Percentiles rank a stretch among this genome's conserved stretches.
These are phyloP conservation scores for Oscheius sp. DNA, from an alignment of 2,888 invertebrate genomes.

Conservation along the genomic window DNA sequence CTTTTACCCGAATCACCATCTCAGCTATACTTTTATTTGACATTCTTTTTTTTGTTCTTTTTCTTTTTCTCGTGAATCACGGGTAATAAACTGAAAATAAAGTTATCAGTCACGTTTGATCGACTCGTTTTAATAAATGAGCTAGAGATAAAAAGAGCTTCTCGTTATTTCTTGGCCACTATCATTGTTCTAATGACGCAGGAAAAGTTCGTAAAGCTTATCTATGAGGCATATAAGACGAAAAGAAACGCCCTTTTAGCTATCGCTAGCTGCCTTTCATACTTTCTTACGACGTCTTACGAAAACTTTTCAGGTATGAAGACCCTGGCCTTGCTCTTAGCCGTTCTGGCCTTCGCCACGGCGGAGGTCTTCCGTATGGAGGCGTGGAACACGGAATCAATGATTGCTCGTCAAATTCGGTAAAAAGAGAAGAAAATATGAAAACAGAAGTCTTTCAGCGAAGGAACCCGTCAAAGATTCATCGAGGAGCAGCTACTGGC, in stretches of 20 bases:
- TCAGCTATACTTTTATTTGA: slow-evolving; percentile 11
- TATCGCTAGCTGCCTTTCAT: too few species aligned
- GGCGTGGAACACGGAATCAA: slow-evolving; percentile 36
- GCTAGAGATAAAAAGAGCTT: too few species aligned
- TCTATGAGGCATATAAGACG: too few species aligned
- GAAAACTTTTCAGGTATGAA: slow-evolving; percentile 53
- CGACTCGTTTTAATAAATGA: too few species aligned
- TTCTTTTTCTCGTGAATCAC: too few species aligned
- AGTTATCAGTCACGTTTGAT: too few species aligned
- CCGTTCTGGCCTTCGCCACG: slow-evolving; percentile 48
- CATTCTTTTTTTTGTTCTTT: not conserved
- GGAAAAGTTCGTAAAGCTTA: too few species aligned
- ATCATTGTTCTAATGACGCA: too few species aligned
- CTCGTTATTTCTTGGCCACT: too few species aligned
- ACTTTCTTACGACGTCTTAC: too few species aligned
- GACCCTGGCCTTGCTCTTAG: slow-evolving; percentile 45
- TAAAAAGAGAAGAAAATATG: not conserved
- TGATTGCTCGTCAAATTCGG: slow-evolving; percentile 46
- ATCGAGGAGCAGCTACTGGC: slow-evolving; percentile 34
- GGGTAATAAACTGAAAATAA: too few species aligned
- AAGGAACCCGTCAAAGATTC: slow-evolving; percentile 37
- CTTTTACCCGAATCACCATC: slow-evolving; percentile 2
- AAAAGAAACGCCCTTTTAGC: too few species aligned
- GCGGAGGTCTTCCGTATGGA: slow-evolving; percentile 43
- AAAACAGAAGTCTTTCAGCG: not conserved